Conservation (phyloP, 2,113 vertebrate genomes). For the Heterotilapia buettikoferi region DNA sequence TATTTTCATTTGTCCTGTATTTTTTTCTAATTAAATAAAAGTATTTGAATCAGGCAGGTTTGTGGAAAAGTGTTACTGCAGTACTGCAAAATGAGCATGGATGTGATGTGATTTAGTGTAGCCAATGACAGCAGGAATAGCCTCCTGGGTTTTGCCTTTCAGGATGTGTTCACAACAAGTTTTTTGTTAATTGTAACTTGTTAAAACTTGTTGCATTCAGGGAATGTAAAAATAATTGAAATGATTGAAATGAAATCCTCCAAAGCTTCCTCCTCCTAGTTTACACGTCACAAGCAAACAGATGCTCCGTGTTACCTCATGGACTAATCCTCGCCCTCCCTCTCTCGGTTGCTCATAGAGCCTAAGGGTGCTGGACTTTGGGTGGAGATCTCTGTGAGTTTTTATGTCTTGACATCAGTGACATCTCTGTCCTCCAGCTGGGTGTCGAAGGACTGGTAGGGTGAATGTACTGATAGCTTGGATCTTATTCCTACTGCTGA, state of each 20-base stretch:
- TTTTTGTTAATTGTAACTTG: background rate
- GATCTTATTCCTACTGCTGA: background rate
- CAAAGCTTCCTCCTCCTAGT: background rate
- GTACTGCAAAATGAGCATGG: background rate
- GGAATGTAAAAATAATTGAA: background rate
- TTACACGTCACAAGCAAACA: background rate
- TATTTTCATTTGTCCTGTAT: background rate
- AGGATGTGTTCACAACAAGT: background rate
- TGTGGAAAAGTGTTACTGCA: background rate
- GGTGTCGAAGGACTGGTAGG: background rate
- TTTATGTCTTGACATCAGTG: background rate
- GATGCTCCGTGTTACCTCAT: background rate
- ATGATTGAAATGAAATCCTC: background rate
- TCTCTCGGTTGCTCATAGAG: background rate
- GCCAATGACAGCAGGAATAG: background rate
- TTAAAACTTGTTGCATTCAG: background rate
- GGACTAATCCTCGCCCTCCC: background rate
- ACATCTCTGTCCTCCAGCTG: background rate
- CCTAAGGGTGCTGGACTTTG: background rate
- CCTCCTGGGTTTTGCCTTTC: background rate
- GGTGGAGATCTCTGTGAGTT: background rate
- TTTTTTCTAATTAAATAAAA: background rate
- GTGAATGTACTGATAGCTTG: background rate
- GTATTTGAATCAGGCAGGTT: background rate
- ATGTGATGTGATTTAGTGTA: background rate